Conservation (phyloP, 2,888 invertebrate species). For the Drosophila stalkeri region DNA sequence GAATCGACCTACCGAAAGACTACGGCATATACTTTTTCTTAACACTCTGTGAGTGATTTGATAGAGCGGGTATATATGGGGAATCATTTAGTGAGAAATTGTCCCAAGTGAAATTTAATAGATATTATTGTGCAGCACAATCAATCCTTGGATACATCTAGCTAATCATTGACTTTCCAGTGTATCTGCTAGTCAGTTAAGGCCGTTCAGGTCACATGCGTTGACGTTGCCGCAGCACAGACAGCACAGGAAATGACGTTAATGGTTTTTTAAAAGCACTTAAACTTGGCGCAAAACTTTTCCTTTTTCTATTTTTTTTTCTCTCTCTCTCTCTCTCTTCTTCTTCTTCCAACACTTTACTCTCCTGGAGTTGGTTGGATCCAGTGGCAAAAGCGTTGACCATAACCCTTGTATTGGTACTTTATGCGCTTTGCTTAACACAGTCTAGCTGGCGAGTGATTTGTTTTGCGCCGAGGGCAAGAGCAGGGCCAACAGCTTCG, state of each 20-base stretch:
- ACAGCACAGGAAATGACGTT: conserved; percentile 70
- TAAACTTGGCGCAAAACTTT: conserved; percentile 73
- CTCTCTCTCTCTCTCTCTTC: background rate
- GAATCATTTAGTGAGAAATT: no score
- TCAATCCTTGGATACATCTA: background rate
- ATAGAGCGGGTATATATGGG: background rate
- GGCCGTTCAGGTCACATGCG: background rate
- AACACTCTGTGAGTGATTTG: background rate
- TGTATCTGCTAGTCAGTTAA: background rate
- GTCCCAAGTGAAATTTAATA: no score
- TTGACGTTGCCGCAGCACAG: conserved; percentile 40
- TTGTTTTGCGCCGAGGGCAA: background rate
- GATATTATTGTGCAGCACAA: no score
- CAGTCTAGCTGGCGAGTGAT: conserved; percentile 8
- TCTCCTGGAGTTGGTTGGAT: conserved; percentile 21
- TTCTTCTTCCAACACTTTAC: conserved; percentile 27
- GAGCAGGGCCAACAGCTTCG: background rate
- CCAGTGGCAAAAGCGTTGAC: conserved; percentile 10
- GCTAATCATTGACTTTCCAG: background rate
- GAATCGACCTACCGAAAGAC: conserved; percentile 9
- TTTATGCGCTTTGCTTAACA: conserved; percentile 71
- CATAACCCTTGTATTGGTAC: conserved; percentile 65
- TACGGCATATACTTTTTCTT: background rate
- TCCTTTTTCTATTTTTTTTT: conserved; percentile 8
- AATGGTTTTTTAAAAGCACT: conserved; percentile 81